Evolutionary conservation across 2,113 vertebrate genomes (phyloP).

Genomic region (Siniperca knerii): DNA sequence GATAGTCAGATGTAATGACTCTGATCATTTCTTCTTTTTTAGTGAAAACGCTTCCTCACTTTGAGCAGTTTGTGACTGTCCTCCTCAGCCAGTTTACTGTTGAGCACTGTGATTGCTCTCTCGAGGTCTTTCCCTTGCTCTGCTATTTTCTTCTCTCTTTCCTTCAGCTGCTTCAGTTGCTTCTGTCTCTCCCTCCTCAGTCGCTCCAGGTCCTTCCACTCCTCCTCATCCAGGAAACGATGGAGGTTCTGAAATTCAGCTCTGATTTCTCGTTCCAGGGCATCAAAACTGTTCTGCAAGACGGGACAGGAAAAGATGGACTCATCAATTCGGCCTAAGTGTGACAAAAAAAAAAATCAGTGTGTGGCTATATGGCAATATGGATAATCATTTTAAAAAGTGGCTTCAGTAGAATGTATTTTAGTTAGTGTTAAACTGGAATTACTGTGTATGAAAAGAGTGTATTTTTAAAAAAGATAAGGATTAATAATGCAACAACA

Average conservation of each 20-base stretch:
- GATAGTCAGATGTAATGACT: neutral
- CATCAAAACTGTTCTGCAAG: constrained; percentile 78
- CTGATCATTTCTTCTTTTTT: neutral
- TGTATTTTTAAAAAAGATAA: neutral
- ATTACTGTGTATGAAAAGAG: constrained; percentile 5
- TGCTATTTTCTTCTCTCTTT: constrained; percentile 81
- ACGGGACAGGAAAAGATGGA: neutral
- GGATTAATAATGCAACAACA: constrained; percentile 34
- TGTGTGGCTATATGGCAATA: neutral
- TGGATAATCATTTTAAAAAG: neutral
- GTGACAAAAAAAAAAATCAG: neutral
- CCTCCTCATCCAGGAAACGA: constrained; percentile 81
- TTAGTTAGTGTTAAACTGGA: neutral
- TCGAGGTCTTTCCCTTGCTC: constrained; percentile 80
- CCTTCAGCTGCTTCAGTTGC: constrained; percentile 79
- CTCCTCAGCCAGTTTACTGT: constrained; percentile 82
- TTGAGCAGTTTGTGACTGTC: constrained; percentile 81
- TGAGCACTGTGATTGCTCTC: constrained; percentile 77
- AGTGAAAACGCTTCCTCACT: constrained; percentile 65
- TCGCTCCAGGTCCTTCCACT: constrained; percentile 76
- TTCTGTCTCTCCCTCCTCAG: constrained; percentile 77
- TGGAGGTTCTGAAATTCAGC: constrained; percentile 85
- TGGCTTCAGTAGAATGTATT: neutral
- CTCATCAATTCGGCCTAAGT: neutral
- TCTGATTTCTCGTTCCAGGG: constrained; percentile 79